Conservation (phyloP, 2,888 invertebrate genomes). For the Chloroclysta siterata region DNA sequence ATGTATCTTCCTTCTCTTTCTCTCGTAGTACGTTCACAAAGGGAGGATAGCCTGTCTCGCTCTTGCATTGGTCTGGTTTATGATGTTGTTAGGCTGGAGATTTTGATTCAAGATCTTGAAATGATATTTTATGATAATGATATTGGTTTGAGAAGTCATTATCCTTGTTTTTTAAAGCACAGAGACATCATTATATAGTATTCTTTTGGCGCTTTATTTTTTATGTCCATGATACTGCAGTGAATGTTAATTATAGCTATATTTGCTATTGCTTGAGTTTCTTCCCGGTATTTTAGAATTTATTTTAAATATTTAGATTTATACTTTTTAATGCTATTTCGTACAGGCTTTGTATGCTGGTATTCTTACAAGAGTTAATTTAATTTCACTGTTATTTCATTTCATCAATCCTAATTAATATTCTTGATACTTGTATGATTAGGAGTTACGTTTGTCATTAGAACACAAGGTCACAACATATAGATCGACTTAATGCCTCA, state of each 20-base stretch:
- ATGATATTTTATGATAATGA: constrained; percentile 27
- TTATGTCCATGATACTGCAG: background rate
- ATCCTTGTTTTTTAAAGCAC: constrained; percentile 10
- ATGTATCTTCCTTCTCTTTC: constrained; percentile 64
- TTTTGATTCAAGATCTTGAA: constrained; percentile 41
- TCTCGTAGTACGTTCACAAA: constrained; percentile 51
- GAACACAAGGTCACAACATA: constrained; percentile 17
- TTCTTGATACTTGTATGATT: no score
- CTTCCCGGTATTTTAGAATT: no score
- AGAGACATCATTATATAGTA: constrained; percentile 6
- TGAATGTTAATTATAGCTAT: background rate
- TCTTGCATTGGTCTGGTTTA: constrained; percentile 65
- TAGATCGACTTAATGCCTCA: constrained; percentile 46
- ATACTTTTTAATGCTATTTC: no score
- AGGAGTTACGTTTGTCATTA: background rate
- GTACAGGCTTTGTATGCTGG: no score
- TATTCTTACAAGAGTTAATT: no score
- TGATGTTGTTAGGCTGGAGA: constrained; percentile 55
- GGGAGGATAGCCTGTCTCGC: constrained; percentile 56
- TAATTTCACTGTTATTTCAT: no score
- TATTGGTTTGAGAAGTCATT: constrained; percentile 22
- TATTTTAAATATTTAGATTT: no score
- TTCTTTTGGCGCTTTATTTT: background rate
- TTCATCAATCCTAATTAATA: no score
- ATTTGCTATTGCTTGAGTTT: no score